Evolutionary conservation across 2,113 vertebrate genomes (phyloP).

Genomic region (rabbit (Oryctolagus cuniculus)): DNA sequence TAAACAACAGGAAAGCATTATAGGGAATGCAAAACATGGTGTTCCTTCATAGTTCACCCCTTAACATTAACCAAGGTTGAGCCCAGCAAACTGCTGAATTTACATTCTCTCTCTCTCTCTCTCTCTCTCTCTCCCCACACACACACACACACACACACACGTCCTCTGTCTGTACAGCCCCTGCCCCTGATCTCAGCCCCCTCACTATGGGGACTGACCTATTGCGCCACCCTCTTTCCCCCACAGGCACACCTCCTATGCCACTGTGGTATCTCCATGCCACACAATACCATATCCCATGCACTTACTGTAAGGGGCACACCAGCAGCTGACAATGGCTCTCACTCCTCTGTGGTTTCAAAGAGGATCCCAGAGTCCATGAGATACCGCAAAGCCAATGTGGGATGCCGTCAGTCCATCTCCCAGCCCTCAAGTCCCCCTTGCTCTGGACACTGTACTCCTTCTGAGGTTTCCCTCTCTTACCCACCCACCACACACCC

Average conservation of each 20-base stretch:
- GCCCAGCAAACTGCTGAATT: background rate
- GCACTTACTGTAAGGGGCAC: background rate
- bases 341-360: background rate
- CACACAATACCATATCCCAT: too few relatives aligned
- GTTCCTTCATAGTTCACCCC: background rate
- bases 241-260: background rate
- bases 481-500: background rate
- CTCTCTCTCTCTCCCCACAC: too few relatives aligned
- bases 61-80: background rate
- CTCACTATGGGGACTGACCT: background rate
- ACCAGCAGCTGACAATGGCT: fast-evolving
- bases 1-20: background rate
- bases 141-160: background rate
- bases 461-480: background rate
- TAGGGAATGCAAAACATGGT: background rate
- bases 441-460: background rate
- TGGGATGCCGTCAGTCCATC: background rate
- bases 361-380: background rate
- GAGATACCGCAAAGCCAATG: background rate
- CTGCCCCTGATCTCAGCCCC: background rate
- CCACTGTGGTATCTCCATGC: background rate
- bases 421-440: background rate
- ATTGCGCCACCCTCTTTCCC: background rate
- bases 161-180: fast-evolving
- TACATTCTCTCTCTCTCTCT: too few relatives aligned